Evolutionary conservation across 2,888 invertebrate genomes (phyloP).

Genomic region (Hydroisotoma schaefferi): DNA sequence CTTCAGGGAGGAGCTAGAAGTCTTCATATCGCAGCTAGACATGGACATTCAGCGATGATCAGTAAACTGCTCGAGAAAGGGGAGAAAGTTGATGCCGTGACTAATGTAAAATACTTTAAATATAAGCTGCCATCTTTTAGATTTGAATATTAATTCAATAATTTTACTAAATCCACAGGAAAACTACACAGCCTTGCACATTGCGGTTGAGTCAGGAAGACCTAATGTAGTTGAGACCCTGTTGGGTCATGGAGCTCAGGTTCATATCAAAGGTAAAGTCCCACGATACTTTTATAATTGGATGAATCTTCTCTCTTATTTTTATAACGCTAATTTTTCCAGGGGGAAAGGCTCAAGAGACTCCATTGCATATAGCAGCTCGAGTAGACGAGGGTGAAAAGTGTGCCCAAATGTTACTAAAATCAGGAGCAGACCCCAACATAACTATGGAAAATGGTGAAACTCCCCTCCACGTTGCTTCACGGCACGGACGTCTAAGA

Average conservation of each 20-base stretch:
- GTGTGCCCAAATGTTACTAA: conserved; percentile 94
- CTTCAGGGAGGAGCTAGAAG: conserved; percentile 88
- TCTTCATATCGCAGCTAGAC: conserved; percentile 94
- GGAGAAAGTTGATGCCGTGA: conserved; percentile 91
- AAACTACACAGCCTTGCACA: conserved; percentile 90
- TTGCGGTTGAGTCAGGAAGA: conserved; percentile 91
- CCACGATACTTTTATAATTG: neutral
- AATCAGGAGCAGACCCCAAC: conserved; percentile 96
- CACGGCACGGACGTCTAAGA: conserved; percentile 82
- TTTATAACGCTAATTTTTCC: no score
- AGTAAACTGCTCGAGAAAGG: conserved; percentile 93
- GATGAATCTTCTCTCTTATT: neutral
- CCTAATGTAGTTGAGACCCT: conserved; percentile 93
- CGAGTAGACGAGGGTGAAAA: conserved; percentile 84
- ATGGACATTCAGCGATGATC: conserved; percentile 96
- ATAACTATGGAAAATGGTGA: conserved; percentile 92
- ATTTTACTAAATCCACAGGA: conserved; percentile 61
- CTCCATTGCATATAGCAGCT: conserved; percentile 95
- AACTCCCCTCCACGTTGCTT: conserved; percentile 86
- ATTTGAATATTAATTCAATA: neutral
- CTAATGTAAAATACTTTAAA: conserved; percentile 66
- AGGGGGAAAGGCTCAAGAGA: conserved; percentile 84
- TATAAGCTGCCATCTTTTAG: neutral
- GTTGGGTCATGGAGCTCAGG: conserved; percentile 93
- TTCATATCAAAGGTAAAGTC: conserved; percentile 74